Evolutionary conservation across 2,888 invertebrate genomes (phyloP).

Genomic region (Chloromyia formosa): DNA sequence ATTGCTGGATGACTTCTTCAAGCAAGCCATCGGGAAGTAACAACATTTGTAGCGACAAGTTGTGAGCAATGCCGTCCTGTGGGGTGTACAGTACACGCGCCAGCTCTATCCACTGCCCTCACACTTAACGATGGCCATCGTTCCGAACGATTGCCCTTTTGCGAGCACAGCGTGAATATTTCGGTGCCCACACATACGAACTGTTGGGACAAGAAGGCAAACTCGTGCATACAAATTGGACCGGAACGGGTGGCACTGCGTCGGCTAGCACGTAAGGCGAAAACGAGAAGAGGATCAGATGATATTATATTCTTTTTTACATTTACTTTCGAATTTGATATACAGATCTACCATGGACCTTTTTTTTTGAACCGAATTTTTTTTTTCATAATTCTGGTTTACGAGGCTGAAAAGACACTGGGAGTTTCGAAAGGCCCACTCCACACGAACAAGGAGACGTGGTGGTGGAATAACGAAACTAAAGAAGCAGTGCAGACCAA

Average conservation of each 20-base stretch:
- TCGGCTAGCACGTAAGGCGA: slow-evolving; percentile 87
- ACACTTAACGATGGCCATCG: slow-evolving; percentile 98
- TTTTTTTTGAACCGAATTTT: too few species aligned
- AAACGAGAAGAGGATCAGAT: too few species aligned
- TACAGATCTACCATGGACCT: too few species aligned
- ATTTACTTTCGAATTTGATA: too few species aligned
- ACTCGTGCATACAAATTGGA: slow-evolving; percentile 98
- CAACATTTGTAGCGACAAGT: slow-evolving; percentile 88
- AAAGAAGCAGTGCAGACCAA: too few species aligned
- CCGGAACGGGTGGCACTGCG: slow-evolving; percentile 95
- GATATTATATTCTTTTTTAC: too few species aligned
- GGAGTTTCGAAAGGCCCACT: too few species aligned
- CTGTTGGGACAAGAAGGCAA: slow-evolving; percentile 83
- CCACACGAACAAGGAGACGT: too few species aligned
- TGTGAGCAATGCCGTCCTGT: slow-evolving; percentile 73
- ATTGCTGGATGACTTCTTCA: slow-evolving; percentile 92
- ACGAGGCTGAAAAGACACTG: too few species aligned
- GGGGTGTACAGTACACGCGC: slow-evolving; percentile 93
- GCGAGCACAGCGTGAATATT: slow-evolving; percentile 98
- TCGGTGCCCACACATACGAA: slow-evolving; percentile 99
- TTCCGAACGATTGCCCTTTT: slow-evolving; percentile 84
- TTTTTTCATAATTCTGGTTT: too few species aligned
- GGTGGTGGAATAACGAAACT: too few species aligned
- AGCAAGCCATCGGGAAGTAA: slow-evolving; percentile 79
- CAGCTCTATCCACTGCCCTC: slow-evolving; percentile 91